Base-by-base conservation (phyloP, 1,140 invertebrate genomes). In the Aphelenchoides fujianensis region DNA sequence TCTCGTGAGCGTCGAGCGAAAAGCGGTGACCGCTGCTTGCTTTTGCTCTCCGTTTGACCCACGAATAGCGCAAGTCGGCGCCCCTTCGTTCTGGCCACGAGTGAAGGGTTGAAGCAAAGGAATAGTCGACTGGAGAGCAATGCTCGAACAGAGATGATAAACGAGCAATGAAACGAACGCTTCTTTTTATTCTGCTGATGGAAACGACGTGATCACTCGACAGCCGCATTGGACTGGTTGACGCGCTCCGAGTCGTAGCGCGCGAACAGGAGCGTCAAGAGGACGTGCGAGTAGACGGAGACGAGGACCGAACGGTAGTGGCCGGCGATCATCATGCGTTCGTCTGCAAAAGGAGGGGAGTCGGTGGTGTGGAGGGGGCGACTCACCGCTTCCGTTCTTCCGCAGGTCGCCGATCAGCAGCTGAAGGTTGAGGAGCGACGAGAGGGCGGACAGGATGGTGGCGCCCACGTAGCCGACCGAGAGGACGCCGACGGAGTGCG, bases 161-260 rank as follows among this genome's bases (percentile, higher is more conserved):
- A n/a, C n/a, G n/a, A n/a, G n/a, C n/a, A n/a, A n/a, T n/a, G n/a
- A n/a, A n/a, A n/a, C n/a, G n/a, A n/a, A n/a, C n/a, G n/a, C n/a
- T n/a, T n/a, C n/a, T n/a, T n/a, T n/a, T n/a, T n/a, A n/a, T n/a
- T n/a, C n/a, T n/a, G n/a, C n/a, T n/a, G n/a, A n/a, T n/a, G n/a
- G n/a, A n/a, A n/a, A n/a, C n/a, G n/a, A n/a, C n/a, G n/a, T 48
- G 37, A 41, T 19, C 37, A 71, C 2, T 71, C 31, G 27, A 71
- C 35, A 35, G 64, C 70, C 28, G 64, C 30, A 52, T 71, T 61
- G 34, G 64, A n/a, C 16, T 53, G 36, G 27, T 72, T 72, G 48
- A 72, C 5, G 16, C 16, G 1, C 19, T 67, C 64, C 1, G 16
- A 66, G 19, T n/a, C 64, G 61, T 67, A 67, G 53, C 53, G 64